Base-by-base conservation (phyloP, 2,113 vertebrate genomes). In the Alouatta palliata region DNA sequence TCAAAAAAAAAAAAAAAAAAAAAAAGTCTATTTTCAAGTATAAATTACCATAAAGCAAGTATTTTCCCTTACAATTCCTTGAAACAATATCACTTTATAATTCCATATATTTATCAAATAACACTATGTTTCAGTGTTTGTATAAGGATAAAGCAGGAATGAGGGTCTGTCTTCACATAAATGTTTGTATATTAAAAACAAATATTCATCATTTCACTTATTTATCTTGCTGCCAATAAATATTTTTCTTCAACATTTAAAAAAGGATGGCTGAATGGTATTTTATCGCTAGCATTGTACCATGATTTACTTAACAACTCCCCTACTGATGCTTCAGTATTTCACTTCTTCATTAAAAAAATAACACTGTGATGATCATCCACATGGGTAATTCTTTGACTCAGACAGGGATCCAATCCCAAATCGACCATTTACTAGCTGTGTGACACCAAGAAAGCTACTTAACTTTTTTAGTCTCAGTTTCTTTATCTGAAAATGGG, bases 111-210 rank as follows among this genome's bases (percentile, higher is more conserved):
- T 81, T 77, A 96, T 84, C 76, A 88, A 83, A 84, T 85, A 88
- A 75, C 23, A 91, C 23, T 66, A 80, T 83, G 43, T 85, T 97
- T 87, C 70, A 91, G 8, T 87, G 70, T 90, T 70, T 96, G 11
- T 79, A 12, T 80, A 90, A 43, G 66, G 49, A 91, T 54, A 95
- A 95, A 93, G 40, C 30, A 70, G 91, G 83, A 87, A n/a, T 19
- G 45, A 75, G 30, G 8, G n/a, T 25, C 40, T 75, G 56, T 70
- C 82, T 79, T 90, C 21, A 94, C 35, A 90, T 87, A 91, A 83
- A 84, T 91, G 54, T 87, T 90, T 93, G 70, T 83, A 90, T 79
- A n/a, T 80, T 52, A 37, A 87, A 91, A 84, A 79, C 35, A 94
- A 76, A 37, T 87, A 91, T 56, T 88, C 90, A 73, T 81, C 37